A percentile compares a stretch with the other conserved stretches of the same genome.
These are phyloP conservation scores for Guaruba guarouba DNA, from an alignment of 2,113 vertebrate genomes.

Conservation along the genomic window DNA sequence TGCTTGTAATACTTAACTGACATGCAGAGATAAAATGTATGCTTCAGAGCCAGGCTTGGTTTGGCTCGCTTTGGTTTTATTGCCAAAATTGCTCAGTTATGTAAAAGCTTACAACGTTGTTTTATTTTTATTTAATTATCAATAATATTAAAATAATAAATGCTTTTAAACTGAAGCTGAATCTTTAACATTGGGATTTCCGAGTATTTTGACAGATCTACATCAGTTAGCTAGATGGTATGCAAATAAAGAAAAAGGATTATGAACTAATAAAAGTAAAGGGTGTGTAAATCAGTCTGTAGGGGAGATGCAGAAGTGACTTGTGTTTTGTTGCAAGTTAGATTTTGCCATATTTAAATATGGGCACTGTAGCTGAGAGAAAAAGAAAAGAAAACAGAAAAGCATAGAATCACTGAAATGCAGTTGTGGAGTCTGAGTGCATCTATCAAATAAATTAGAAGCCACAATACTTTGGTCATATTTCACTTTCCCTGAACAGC, in stretches of 20 bases:
- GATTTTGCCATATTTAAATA: neutral
- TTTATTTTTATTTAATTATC: neutral
- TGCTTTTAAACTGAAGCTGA: neutral
- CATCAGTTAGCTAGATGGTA: neutral
- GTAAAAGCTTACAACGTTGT: neutral
- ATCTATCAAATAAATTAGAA: constrained; percentile 36
- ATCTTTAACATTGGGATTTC: neutral
- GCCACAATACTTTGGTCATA: neutral
- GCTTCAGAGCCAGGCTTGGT: neutral
- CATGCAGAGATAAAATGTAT: neutral
- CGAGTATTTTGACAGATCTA: neutral
- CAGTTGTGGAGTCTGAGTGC: neutral
- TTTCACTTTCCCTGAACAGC: neutral
- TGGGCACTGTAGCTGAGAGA: neutral
- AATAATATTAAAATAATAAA: neutral
- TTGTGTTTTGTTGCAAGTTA: neutral
- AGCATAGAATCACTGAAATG: neutral
- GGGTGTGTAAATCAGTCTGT: neutral
- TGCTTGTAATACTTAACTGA: neutral
- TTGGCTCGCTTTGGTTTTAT: neutral
- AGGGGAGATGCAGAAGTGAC: neutral
- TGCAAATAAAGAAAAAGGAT: neutral
- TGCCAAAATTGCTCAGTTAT: neutral
- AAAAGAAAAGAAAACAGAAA: neutral
- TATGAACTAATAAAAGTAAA: neutral